These are phyloP conservation scores for Cryptoblepharus egeriae DNA, from an alignment of 2,797 vertebrate genomes.

Conservation along the genomic window DNA sequence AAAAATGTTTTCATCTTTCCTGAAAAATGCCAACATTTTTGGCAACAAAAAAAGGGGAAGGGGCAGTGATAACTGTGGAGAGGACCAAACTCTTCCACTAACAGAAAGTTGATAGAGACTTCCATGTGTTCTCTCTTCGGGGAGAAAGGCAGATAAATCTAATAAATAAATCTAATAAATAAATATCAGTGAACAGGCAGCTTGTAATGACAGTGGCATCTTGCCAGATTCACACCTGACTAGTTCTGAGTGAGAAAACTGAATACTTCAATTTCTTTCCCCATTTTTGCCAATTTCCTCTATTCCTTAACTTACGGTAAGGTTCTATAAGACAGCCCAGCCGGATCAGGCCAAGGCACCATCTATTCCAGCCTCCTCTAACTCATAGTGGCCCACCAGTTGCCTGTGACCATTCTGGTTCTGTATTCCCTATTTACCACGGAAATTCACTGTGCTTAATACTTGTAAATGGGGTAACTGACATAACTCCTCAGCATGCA, in stretches of 20 bases:
- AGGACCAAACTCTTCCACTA: background rate
- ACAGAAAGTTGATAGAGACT: too few relatives aligned
- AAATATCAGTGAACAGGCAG: too few relatives aligned
- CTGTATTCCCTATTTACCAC: background rate
- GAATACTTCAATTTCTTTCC: background rate
- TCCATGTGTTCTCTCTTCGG: too few relatives aligned
- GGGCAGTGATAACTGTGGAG: background rate
- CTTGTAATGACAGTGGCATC: background rate
- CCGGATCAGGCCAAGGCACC: too few relatives aligned
- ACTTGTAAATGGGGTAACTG: conserved; percentile 28
- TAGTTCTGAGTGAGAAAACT: background rate
- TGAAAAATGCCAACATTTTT: too few relatives aligned
- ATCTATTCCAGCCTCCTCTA: too few relatives aligned
- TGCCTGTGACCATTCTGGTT: background rate
- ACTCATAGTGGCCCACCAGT: too few relatives aligned
- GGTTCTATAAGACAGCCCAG: too few relatives aligned
- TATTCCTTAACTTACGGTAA: too few relatives aligned
- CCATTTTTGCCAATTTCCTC: background rate
- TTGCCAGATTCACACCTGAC: background rate
- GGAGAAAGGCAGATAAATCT: too few relatives aligned
- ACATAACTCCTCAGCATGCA: conserved; percentile 4
- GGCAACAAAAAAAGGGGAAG: background rate
- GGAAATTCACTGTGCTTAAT: conserved; percentile 39
- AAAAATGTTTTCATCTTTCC: too few relatives aligned
- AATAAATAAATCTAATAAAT: too few relatives aligned